Evolutionary conservation across 2,797 vertebrate genomes (phyloP).

Genomic region (Tadarida brasiliensis): DNA sequence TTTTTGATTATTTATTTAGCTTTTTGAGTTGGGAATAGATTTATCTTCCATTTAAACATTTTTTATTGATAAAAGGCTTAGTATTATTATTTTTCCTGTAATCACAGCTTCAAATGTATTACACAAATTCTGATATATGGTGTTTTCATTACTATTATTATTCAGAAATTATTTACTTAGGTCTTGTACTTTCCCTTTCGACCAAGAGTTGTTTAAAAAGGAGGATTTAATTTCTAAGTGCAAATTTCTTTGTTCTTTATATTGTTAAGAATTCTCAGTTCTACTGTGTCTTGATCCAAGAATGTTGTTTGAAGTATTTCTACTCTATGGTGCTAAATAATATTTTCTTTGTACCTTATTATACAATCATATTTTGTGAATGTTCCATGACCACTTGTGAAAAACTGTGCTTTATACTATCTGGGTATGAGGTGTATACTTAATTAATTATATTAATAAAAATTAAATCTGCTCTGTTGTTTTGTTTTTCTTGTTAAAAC

Average conservation of each 20-base stretch:
- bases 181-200: neutral
- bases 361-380: neutral
- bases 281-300: neutral
- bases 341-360: neutral
- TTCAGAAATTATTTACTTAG: neutral
- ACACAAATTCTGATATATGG: neutral
- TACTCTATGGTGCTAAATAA: neutral
- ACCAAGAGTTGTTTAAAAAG: neutral
- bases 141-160: neutral
- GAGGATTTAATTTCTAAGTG: neutral
- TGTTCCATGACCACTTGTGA: neutral
- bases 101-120: neutral
- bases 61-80: neutral
- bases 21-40: neutral
- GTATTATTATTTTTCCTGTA: neutral
- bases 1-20: neutral
- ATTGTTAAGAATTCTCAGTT: neutral
- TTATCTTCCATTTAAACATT: neutral
- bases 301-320: neutral
- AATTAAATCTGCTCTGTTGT: neutral
- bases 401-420: neutral
- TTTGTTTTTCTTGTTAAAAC: neutral
- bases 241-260: neutral
- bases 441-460: neutral
- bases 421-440: neutral